Evolutionary conservation across 2,113 vertebrate genomes (phyloP), one percentile per base, ranked within the genome.

Genomic region (Genyomyrus donnyi): DNA sequence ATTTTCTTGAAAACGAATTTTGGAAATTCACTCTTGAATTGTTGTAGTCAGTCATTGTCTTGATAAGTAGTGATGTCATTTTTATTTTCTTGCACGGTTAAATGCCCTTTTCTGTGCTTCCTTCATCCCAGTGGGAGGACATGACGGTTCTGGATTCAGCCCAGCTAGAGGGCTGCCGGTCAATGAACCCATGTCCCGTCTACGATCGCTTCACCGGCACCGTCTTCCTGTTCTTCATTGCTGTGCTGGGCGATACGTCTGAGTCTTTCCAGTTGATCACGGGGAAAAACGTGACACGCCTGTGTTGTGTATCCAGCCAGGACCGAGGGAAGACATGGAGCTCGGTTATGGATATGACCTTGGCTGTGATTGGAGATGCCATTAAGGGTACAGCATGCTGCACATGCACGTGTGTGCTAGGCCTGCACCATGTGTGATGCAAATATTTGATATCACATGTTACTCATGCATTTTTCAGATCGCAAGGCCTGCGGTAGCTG

Each of bases 121-220:
- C 27, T 70, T 70, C 10, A 11, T 46, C n/a, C 88, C 94, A 99
- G 98, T 99, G 98, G 98, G 97, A 96, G 17, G 94, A 97, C 88
- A 95, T 97, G 95, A 93, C 91, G 0, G 97, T 97, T 74, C 93
- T 99, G 91, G 95, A 94, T 66, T 96, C 95, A 0, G 98, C 98
- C 0, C 92, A 89, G 0, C 95, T 99, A 93, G 94, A 94, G 15
- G 96, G 96, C 53, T 96, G 98, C 91, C 95, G 98, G 0, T 99
- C 98, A 0, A 99, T 99, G 98, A 99, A 99, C 93, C 98, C 98
- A 4, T 99, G 98, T 88, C 98, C 98, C 0, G 95, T 99, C 91
- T 98, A 97, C 0, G 98, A 99, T 0, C 95, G 96, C 48, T 95
- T 95, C 89, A 94, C 93, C 0, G 90, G 93, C 8, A 90, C 91